phyloP scores from a whole-genome alignment of 2,113 vertebrate species.

The Corythornis madagascariensis region DNA sequence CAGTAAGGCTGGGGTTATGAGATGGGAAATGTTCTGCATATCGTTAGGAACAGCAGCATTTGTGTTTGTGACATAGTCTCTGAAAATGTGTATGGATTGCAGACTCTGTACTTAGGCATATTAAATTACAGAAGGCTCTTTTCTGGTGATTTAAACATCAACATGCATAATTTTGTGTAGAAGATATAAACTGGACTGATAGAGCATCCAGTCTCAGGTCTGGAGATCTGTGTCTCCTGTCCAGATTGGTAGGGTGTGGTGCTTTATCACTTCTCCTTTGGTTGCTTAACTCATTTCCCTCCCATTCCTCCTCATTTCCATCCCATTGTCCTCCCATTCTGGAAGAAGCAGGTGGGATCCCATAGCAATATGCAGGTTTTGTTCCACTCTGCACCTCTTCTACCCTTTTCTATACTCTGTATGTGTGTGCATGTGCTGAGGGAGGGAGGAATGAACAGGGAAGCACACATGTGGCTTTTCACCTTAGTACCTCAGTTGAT shows the following conservation, averaged over 20 bases:
- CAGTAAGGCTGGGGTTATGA: background rate
- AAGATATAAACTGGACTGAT: background rate
- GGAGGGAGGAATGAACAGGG: background rate
- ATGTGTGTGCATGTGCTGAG: background rate
- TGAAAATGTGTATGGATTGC: background rate
- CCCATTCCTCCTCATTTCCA: too few species aligned
- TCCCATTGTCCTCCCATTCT: background rate
- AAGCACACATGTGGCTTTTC: background rate
- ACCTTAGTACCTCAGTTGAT: background rate
- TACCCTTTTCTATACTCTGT: background rate
- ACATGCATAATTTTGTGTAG: background rate
- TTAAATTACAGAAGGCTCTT: background rate
- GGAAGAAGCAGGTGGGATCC: background rate
- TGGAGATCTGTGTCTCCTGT: background rate
- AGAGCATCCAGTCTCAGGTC: background rate
- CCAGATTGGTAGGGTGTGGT: background rate
- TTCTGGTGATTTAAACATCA: background rate
- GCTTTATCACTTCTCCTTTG: background rate
- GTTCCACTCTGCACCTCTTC: background rate
- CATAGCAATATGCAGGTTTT: background rate
- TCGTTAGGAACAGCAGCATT: background rate
- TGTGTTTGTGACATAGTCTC: background rate
- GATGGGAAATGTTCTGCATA: background rate
- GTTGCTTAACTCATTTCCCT: background rate
- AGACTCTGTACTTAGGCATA: background rate